Evolutionary conservation across 2,888 invertebrate genomes (phyloP).

Genomic region (Drosophila suboccidentalis): DNA sequence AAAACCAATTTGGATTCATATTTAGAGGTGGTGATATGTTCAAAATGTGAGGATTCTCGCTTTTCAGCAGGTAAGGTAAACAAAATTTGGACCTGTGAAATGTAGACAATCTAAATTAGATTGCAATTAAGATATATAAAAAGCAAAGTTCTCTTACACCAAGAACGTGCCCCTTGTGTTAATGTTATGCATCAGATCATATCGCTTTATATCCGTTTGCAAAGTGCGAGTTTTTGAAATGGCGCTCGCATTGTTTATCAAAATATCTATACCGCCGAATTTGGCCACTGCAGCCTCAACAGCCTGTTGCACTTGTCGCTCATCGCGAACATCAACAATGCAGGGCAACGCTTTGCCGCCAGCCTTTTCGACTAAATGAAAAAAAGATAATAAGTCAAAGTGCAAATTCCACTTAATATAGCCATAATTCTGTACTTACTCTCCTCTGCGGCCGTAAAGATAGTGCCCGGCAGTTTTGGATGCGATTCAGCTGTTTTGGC

Average conservation of each 20-base stretch:
- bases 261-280: slow-evolving; percentile 98
- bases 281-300: slow-evolving; percentile 89
- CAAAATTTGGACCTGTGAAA: slow-evolving; percentile 93
- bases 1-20: slow-evolving; percentile 95
- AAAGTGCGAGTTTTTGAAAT: slow-evolving; percentile 93
- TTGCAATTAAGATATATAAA: not conserved
- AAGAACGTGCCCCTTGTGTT: slow-evolving; percentile 98
- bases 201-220: slow-evolving; percentile 96
- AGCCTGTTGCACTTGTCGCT: slow-evolving; percentile 89
- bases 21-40: slow-evolving; percentile 97
- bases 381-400: slow-evolving; percentile 10
- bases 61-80: slow-evolving; percentile 93
- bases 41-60: slow-evolving; percentile 96
- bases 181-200: slow-evolving; percentile 97
- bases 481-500: slow-evolving; percentile 95
- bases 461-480: slow-evolving; percentile 89
- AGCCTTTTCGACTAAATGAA: slow-evolving; percentile 89
- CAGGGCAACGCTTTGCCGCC: slow-evolving; percentile 93
- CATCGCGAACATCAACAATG: slow-evolving; percentile 93
- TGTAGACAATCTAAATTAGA: not conserved
- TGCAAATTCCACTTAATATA: slow-evolving; percentile 31
- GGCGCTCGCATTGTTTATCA: slow-evolving; percentile 98
- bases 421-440: slow-evolving; percentile 86
- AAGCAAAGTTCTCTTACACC: slow-evolving; percentile 88
- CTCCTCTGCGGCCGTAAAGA: slow-evolving; percentile 94